Percentiles rank a stretch among this genome's conserved stretches.
These are phyloP conservation scores for Fulmarus glacialis DNA, from an alignment of 2,113 vertebrate species.

Conservation along the genomic window DNA sequence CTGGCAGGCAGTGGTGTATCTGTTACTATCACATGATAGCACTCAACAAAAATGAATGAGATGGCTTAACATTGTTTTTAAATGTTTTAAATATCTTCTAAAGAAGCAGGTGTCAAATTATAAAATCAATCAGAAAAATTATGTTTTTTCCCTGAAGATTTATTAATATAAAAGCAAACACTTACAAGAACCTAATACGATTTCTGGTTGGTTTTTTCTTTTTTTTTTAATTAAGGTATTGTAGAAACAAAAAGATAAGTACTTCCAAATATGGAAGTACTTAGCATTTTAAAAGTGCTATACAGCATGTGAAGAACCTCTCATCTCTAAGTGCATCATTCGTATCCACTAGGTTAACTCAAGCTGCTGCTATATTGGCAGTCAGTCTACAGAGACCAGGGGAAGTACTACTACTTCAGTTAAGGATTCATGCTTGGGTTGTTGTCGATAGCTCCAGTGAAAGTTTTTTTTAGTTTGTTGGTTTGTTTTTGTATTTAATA, in stretches of 20 bases:
- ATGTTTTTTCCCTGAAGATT: neutral
- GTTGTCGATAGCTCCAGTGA: neutral
- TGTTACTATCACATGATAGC: neutral
- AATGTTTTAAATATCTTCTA: neutral
- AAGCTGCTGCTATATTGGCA: neutral
- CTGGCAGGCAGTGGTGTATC: neutral
- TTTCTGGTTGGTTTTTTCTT: neutral
- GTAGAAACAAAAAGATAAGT: conserved; percentile 4
- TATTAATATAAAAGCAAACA: conserved; percentile 52
- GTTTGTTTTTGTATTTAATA: neutral
- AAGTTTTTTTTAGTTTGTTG: accelerated
- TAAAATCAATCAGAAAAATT: conserved; percentile 5
- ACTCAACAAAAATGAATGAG: neutral
- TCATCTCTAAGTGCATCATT: conserved; percentile 13
- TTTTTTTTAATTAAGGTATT: neutral
- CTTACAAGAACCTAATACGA: neutral
- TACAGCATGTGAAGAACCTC: conserved; percentile 22
- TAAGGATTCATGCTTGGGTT: neutral
- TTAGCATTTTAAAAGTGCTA: conserved; percentile 33
- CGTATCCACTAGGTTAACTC: neutral
- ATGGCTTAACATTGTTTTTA: neutral
- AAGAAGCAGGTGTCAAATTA: conserved; percentile 30
- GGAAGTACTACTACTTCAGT: neutral
- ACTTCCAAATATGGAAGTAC: neutral
- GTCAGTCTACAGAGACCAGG: neutral